Evolutionary conservation across 2,888 invertebrate species (phyloP).

Genomic region (Tortricodes alternella): DNA sequence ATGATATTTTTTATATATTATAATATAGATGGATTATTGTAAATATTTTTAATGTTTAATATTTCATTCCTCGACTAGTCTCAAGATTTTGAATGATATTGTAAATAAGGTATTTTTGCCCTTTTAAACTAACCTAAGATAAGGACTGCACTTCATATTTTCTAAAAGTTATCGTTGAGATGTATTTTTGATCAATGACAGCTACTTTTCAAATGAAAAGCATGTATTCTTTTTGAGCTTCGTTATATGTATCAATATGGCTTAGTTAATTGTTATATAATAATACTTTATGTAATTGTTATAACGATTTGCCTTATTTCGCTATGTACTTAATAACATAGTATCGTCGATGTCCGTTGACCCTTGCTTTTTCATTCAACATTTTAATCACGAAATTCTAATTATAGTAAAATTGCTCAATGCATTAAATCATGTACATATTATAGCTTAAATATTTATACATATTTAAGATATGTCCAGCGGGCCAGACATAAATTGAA

Average conservation of each 20-base stretch:
- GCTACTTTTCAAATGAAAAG: not conserved
- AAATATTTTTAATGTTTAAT: constrained; percentile 37
- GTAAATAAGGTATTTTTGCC: constrained; percentile 43
- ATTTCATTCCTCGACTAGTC: constrained; percentile 56
- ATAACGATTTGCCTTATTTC: constrained; percentile 22
- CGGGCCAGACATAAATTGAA: not conserved
- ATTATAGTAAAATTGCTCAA: constrained; percentile 53
- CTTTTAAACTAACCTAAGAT: constrained; percentile 44
- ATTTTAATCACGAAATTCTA: constrained; percentile 19
- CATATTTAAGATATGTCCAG: not conserved
- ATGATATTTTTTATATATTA: constrained; percentile 48
- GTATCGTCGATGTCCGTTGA: not conserved
- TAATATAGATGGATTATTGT: constrained; percentile 39
- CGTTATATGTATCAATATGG: not conserved
- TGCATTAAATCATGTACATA: constrained; percentile 47
- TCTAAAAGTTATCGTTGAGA: not conserved
- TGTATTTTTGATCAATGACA: not conserved
- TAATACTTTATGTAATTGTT: constrained; percentile 9
- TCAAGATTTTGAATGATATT: constrained; percentile 40
- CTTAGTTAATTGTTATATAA: constrained; percentile 7
- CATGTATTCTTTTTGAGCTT: not conserved
- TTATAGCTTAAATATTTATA: constrained; percentile 14
- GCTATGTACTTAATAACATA: constrained; percentile 8
- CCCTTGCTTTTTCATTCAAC: not conserved
- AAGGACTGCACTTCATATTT: constrained; percentile 30